Evolutionary conservation across 1,140 invertebrate species (phyloP).

Genomic region (Aradophagus sp.): DNA sequence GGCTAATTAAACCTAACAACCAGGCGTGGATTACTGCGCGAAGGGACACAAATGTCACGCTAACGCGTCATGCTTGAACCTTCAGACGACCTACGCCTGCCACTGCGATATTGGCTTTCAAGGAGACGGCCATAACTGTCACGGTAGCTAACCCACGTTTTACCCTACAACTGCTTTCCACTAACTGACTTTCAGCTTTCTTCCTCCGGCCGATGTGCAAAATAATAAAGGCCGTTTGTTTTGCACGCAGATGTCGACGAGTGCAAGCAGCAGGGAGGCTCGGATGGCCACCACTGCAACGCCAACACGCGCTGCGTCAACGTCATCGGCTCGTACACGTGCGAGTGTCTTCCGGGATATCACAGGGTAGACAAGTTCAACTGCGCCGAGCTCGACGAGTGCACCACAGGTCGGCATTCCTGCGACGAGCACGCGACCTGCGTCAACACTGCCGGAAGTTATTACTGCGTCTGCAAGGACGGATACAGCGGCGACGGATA

Average conservation of each 20-base stretch:
- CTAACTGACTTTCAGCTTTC: constrained; percentile 23
- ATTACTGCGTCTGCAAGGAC: constrained; percentile 85
- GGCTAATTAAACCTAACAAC: constrained; percentile 69
- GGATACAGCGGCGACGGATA: constrained; percentile 91
- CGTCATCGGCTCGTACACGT: constrained; percentile 85
- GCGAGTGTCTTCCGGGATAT: constrained; percentile 88
- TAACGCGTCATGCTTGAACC: constrained; percentile 89
- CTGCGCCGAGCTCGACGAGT: constrained; percentile 89
- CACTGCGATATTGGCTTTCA: constrained; percentile 88
- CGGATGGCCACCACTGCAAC: constrained; percentile 87
- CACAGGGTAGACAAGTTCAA: constrained; percentile 84
- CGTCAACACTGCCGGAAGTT: constrained; percentile 89
- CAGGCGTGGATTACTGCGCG: constrained; percentile 91
- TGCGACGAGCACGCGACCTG: constrained; percentile 88
- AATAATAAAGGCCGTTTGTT: constrained; percentile 12
- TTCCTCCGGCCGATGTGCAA: too few species aligned
- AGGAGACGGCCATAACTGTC: constrained; percentile 86
- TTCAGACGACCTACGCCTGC: constrained; percentile 88
- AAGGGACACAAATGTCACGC: constrained; percentile 87
- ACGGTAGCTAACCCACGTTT: constrained; percentile 77
- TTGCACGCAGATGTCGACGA: constrained; percentile 84
- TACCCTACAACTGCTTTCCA: constrained; percentile 35
- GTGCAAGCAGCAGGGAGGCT: constrained; percentile 82
- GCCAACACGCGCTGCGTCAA: constrained; percentile 88
- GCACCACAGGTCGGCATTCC: constrained; percentile 79